A percentile compares a stretch with the other conserved stretches of the same genome.
phyloP scores from a whole-genome alignment of 2,113 vertebrate genomes.

The Atlantisia rogersi region DNA sequence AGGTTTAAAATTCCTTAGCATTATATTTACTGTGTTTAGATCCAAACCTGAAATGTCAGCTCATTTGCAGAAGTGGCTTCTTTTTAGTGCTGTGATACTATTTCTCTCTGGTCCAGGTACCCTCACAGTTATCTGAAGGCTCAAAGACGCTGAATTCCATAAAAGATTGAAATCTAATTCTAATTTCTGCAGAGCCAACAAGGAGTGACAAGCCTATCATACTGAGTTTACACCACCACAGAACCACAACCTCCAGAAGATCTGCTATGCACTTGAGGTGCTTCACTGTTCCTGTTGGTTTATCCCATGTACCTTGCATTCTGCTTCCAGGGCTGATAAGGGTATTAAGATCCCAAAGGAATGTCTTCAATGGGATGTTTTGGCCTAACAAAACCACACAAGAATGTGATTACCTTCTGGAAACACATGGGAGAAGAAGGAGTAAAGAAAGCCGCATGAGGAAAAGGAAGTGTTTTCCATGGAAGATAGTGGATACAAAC shows the following conservation, averaged over 20 bases:
- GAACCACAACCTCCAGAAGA: not conserved
- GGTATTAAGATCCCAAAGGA: not conserved
- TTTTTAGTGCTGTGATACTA: not conserved
- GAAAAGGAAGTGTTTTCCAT: not conserved
- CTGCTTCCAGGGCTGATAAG: not conserved
- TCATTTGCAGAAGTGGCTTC: not conserved
- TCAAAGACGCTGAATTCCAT: not conserved
- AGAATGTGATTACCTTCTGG: not conserved
- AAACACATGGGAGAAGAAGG: not conserved
- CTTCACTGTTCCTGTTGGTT: not conserved
- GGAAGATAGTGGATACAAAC: not conserved
- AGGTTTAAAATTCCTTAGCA: slow-evolving; percentile 25
- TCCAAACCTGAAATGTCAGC: not conserved
- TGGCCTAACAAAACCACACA: not conserved
- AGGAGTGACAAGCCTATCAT: not conserved
- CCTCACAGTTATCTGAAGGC: not conserved
- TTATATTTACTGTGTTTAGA: not conserved
- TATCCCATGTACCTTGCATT: rapidly evolving
- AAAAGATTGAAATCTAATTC: not conserved
- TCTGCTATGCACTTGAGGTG: not conserved
- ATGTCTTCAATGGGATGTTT: not conserved
- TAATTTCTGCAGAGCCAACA: not conserved
- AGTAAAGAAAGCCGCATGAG: not conserved
- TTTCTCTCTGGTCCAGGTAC: not conserved
- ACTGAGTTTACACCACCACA: not conserved